phyloP scores from a whole-genome alignment of 2,113 vertebrate genomes.

The Petrocephalus microphthalmus region DNA sequence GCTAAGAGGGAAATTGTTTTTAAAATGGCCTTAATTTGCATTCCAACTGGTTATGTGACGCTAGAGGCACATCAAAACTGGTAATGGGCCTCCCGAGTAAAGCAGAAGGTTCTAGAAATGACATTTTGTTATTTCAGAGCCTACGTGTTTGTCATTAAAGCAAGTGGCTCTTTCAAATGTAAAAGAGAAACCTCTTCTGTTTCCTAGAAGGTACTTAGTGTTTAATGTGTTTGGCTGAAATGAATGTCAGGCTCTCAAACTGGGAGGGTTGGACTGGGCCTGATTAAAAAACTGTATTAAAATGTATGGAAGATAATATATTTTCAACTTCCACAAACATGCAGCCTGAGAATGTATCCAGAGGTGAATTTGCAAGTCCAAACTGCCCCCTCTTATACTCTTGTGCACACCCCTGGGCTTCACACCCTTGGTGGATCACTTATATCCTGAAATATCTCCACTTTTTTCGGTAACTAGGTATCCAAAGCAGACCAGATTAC shows the following conservation, averaged over 20 bases:
- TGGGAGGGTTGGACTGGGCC: neutral
- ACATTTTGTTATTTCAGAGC: slow-evolving; percentile 49
- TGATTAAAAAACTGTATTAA: neutral
- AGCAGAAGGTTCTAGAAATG: slow-evolving; percentile 36
- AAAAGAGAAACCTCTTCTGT: slow-evolving; percentile 31
- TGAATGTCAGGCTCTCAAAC: neutral
- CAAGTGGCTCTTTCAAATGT: slow-evolving; percentile 44
- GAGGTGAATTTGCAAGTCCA: too few species aligned
- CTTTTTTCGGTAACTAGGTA: too few species aligned
- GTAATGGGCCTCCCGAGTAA: slow-evolving; percentile 49
- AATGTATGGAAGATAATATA: neutral
- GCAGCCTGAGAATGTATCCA: too few species aligned
- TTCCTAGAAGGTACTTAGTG: neutral
- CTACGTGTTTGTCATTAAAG: slow-evolving; percentile 27
- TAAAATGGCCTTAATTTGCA: slow-evolving; percentile 50
- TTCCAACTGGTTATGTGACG: slow-evolving; percentile 56
- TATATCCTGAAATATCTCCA: too few species aligned
- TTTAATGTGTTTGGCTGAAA: neutral
- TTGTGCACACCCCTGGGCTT: too few species aligned
- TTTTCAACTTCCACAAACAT: neutral
- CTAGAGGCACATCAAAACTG: slow-evolving; percentile 59
- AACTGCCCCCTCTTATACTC: too few species aligned
- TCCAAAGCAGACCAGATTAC: too few species aligned
- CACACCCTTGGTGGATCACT: too few species aligned
- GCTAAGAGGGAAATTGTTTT: slow-evolving; percentile 34